Evolutionary conservation across 2,888 invertebrate species (phyloP).

Genomic region (Rotaria sp.): DNA sequence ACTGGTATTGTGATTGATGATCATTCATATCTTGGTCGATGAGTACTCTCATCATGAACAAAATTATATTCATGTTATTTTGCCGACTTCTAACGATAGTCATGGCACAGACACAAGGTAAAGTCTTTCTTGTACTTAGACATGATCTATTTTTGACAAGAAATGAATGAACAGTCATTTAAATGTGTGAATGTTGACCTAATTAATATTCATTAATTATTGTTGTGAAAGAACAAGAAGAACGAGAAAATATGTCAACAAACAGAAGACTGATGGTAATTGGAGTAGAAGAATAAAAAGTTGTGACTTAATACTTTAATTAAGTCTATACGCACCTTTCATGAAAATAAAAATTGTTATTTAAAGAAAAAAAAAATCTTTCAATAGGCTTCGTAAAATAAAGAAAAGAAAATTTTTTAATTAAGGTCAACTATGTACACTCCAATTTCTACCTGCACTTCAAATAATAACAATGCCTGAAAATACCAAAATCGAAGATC

Average conservation of each 20-base stretch:
- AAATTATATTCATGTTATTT: neutral
- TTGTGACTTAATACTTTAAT: neutral
- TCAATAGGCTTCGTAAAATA: neutral
- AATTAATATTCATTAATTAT: neutral
- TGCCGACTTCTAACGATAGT: neutral
- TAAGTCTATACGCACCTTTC: neutral
- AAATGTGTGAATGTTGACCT: neutral
- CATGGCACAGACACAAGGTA: neutral
- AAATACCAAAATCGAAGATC: neutral
- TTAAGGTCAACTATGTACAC: constrained; percentile 21
- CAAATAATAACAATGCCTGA: neutral
- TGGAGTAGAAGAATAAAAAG: no score
- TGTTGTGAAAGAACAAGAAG: neutral
- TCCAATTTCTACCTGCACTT: constrained; percentile 11
- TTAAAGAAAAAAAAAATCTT: neutral
- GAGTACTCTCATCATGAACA: neutral
- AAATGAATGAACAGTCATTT: neutral
- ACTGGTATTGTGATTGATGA: neutral
- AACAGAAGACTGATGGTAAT: neutral
- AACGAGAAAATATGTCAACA: neutral
- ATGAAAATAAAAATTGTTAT: neutral
- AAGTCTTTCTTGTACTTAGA: neutral
- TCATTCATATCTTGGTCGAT: neutral
- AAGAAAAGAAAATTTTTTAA: neutral
- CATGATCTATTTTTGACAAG: neutral